Conservation (phyloP, 2,888 invertebrate species). For the Tetropium fuscum region DNA sequence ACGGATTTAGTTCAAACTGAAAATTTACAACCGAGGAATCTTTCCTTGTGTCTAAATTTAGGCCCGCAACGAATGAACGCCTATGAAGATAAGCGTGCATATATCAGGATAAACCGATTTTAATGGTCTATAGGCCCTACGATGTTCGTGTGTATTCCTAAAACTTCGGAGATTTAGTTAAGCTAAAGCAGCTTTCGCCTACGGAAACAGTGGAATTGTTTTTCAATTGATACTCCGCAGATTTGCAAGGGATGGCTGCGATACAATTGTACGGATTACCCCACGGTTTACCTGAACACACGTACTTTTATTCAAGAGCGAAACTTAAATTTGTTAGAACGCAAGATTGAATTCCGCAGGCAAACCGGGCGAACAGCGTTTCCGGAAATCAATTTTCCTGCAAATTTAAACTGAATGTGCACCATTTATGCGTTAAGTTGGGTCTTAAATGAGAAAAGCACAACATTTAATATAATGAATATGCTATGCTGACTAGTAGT, state of each 20-base stretch:
- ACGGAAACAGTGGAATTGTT: slow-evolving; percentile 39
- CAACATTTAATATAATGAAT: no score
- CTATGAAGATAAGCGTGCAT: slow-evolving; percentile 12
- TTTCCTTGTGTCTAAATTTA: slow-evolving; percentile 8
- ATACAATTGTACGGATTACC: slow-evolving; percentile 44
- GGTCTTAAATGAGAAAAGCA: background rate
- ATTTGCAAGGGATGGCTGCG: slow-evolving; percentile 41
- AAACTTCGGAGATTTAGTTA: slow-evolving; percentile 9
- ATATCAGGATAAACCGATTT: slow-evolving; percentile 18
- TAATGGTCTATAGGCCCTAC: slow-evolving; percentile 11
- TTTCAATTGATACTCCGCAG: slow-evolving; percentile 43
- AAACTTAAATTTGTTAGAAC: slow-evolving; percentile 31
- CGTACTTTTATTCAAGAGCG: slow-evolving; percentile 30
- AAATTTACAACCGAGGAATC: slow-evolving; percentile 1
- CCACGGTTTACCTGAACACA: slow-evolving; percentile 28
- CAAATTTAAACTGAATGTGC: background rate
- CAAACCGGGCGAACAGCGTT: background rate
- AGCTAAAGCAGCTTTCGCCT: slow-evolving; percentile 10
- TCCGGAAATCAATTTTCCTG: background rate
- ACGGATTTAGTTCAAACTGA: background rate
- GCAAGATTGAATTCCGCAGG: slow-evolving; percentile 13
- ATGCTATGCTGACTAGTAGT: no score
- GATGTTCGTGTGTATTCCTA: slow-evolving; percentile 3
- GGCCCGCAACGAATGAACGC: slow-evolving; percentile 15
- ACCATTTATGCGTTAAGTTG: background rate